Percentiles rank a stretch among this genome's conserved stretches.
Conservation (phyloP, 2,113 vertebrate species). For the Tetrax tetrax region DNA sequence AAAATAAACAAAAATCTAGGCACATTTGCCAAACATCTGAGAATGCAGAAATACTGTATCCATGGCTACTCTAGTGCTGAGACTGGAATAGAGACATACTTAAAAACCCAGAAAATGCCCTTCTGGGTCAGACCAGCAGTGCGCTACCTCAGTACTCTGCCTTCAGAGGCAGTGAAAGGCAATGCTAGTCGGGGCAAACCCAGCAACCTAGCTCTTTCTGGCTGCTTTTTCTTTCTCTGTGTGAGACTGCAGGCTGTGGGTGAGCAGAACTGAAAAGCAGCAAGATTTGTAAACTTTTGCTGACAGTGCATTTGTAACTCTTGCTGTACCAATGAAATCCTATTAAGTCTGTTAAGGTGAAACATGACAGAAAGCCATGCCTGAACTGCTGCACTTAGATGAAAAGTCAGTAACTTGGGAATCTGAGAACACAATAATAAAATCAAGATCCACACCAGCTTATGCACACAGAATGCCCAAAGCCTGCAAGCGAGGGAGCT, state of each 20-base stretch:
- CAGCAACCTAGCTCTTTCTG: not conserved
- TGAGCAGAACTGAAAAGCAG: not conserved
- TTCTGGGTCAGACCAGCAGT: not conserved
- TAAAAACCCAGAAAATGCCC: not conserved
- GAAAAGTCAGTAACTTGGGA: not conserved
- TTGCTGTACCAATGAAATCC: not conserved
- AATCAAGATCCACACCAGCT: not conserved
- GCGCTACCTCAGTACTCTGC: not conserved
- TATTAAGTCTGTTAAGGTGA: not conserved
- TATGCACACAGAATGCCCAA: fast-evolving
- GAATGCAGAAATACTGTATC: not conserved
- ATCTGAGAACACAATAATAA: not conserved
- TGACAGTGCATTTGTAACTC: not conserved
- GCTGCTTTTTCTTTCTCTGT: not conserved
- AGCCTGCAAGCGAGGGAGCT: fast-evolving
- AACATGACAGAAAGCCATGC: not conserved
- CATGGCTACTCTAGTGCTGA: not conserved
- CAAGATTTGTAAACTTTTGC: not conserved
- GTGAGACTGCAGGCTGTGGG: not conserved
- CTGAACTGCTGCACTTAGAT: not conserved
- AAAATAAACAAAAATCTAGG: not conserved
- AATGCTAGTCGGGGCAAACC: not conserved
- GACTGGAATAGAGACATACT: not conserved
- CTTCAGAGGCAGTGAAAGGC: not conserved
- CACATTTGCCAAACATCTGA: not conserved